phyloP scores from a whole-genome alignment of 2,797 vertebrate species.

The Scleropages formosus region DNA sequence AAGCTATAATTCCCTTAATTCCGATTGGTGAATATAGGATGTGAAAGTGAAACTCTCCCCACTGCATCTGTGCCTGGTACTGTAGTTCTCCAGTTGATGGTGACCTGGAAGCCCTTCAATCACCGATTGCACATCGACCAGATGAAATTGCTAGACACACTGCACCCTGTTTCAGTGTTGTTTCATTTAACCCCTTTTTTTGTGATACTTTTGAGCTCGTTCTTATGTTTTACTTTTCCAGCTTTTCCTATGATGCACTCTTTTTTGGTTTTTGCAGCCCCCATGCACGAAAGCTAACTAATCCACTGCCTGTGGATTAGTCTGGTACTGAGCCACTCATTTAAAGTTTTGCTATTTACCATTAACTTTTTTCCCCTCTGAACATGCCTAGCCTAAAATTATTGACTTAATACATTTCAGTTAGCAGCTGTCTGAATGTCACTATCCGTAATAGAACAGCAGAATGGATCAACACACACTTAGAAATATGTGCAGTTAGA shows the following conservation, averaged over 20 bases:
- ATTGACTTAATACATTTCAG: not conserved
- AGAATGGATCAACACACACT: not conserved
- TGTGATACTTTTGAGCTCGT: constrained; percentile 17
- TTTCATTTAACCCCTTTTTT: not conserved
- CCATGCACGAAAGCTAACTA: constrained; percentile 50
- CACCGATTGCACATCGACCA: not conserved
- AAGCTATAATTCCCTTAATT: constrained; percentile 37
- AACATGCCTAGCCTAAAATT: no score
- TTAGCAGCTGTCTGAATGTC: not conserved
- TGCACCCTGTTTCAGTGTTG: not conserved
- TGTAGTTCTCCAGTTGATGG: constrained; percentile 36
- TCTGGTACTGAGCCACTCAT: constrained; percentile 26
- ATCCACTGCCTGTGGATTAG: constrained; percentile 11
- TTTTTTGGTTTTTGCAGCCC: constrained; percentile 5
- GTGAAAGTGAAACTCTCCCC: constrained; percentile 20
- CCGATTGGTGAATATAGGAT: constrained; percentile 17
- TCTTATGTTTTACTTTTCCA: constrained; percentile 33
- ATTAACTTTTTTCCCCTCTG: no score
- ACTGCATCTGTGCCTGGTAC: constrained; percentile 40
- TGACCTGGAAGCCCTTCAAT: constrained; percentile 35
- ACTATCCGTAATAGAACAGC: not conserved
- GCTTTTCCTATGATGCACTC: constrained; percentile 26
- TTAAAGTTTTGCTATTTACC: constrained; percentile 6
- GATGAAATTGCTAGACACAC: not conserved
- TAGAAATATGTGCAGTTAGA: no score